Base-by-base conservation (phyloP, 64 coral and sea anemone species). In the Trachythela sp. region DNA sequence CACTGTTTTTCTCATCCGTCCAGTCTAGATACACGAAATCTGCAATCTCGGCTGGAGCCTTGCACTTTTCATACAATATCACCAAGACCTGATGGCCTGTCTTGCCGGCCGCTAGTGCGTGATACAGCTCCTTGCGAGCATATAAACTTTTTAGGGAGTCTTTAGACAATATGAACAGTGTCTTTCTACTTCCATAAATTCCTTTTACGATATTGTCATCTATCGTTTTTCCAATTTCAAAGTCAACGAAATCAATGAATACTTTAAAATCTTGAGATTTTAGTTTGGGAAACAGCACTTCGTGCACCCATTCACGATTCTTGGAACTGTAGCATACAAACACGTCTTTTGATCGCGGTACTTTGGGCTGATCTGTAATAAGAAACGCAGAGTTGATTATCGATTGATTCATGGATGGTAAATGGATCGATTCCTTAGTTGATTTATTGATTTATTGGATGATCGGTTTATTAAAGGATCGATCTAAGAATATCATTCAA, bases 21-120 rank as follows among this genome's bases (percentile, higher is more conserved):
- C 75, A 80, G 37, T 80, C 75, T 22, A 80, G 15, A 30, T 80
- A 39, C 34, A 80, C 75, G 13, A 39, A 17, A 35, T 80, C 33
- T 35, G 30, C 33, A 80, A 80, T 35, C 20, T 80, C 75, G 9
- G 37, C 75, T 80, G 75, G 75, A 17, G 37, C 37, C 34, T 80
- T 35, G 37, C 75, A 80, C 30, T 80, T 80, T 29, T 80, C 75
- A 18, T 80, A 80, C 33, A 37, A 39, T 18, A 80, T 37, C 75
- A 80, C 75, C 31, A 80, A 9, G 13, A 80, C 75, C 75, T 80
- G 75, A 80, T 80, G 75, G 33, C 75, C 75, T 80, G 75, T 80
- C 34, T 35, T 39, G 20, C 75, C 75, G 9, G 75, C 75, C 0
- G 75, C 75, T 10, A 80, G 75, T 11, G 75, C 75, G 10, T 80